Conservation (phyloP, 2,797 vertebrate species). For the Thamnophis elegans region DNA sequence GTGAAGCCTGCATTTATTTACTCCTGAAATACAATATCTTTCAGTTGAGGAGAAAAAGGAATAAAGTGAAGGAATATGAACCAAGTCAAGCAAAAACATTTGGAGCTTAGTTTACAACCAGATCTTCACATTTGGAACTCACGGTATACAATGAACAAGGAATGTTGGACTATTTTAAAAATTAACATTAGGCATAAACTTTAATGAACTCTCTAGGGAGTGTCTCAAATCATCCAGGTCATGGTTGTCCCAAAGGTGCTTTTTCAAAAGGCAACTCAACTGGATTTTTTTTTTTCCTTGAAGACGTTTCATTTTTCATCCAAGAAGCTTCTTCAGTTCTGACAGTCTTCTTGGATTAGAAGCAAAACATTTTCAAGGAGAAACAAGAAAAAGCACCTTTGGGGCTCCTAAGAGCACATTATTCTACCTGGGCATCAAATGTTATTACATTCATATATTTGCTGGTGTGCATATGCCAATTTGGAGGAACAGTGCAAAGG, state of each 20-base stretch:
- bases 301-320: background rate
- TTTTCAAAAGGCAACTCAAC: background rate
- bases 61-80: background rate
- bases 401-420: background rate
- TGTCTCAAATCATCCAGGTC: background rate
- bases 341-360: background rate
- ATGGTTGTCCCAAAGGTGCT: background rate
- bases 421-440: background rate
- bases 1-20: background rate
- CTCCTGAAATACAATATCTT: background rate
- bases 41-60: background rate
- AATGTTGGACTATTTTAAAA: background rate
- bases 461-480: background rate
- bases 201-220: background rate
- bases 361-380: background rate
- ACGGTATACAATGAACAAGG: background rate
- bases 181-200: background rate
- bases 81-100: background rate
- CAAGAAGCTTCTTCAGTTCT: background rate
- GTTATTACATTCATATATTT: background rate
- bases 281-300: background rate
- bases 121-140: background rate
- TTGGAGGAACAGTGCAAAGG: background rate
- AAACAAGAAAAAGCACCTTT: background rate
- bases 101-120: background rate